These are phyloP conservation scores for Cheiracanthium punctorium DNA, from an alignment of 2,888 invertebrate genomes.

Conservation along the genomic window DNA sequence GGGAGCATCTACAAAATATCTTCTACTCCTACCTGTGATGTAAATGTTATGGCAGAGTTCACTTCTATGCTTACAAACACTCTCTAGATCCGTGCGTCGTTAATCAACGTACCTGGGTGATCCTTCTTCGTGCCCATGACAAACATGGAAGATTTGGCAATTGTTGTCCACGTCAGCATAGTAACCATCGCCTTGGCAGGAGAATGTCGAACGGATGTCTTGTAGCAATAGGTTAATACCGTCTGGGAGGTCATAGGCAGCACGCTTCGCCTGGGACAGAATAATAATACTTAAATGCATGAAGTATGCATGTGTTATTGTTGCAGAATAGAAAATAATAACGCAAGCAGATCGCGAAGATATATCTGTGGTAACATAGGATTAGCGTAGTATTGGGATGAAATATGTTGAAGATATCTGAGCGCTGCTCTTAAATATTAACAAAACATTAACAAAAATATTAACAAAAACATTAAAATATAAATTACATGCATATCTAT, in stretches of 20 bases:
- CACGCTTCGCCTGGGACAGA: conserved; percentile 51
- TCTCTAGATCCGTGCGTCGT: background rate
- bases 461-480: too few relatives aligned
- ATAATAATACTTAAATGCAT: background rate
- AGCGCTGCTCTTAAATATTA: too few relatives aligned
- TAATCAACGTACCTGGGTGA: conserved; percentile 13
- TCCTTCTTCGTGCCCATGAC: conserved; percentile 57
- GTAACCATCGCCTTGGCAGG: conserved; percentile 68
- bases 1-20: background rate
- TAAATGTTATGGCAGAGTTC: background rate
- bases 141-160: conserved; percentile 70
- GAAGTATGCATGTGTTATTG: too few relatives aligned
- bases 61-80: background rate
- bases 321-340: too few relatives aligned
- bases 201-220: conserved; percentile 64
- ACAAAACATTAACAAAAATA: too few relatives aligned
- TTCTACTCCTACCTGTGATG: background rate
- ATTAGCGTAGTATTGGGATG: too few relatives aligned
- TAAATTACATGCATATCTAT: too few relatives aligned
- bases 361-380: too few relatives aligned
- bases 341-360: too few relatives aligned
- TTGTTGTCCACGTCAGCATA: conserved; percentile 71
- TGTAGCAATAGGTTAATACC: conserved; percentile 60
- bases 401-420: too few relatives aligned
- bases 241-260: conserved; percentile 68